These are phyloP conservation scores for Scaptomyza montana DNA, from an alignment of 1,140 invertebrate species.

Conservation along the genomic window DNA sequence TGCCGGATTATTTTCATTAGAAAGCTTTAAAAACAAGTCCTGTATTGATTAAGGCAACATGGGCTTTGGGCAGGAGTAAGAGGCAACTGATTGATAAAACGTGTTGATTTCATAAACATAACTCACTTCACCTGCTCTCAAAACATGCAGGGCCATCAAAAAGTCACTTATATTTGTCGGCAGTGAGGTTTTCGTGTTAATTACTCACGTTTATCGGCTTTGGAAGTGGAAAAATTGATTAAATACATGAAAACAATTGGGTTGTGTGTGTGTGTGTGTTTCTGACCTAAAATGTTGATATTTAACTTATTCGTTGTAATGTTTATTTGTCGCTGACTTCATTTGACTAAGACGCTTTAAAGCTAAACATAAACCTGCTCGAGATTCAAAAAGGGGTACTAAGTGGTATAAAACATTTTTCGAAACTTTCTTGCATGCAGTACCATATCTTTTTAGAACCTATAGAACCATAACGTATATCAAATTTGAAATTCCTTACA, in stretches of 20 bases:
- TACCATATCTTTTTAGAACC: too few species aligned
- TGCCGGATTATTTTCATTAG: not conserved
- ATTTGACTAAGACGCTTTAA: too few species aligned
- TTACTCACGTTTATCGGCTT: slow-evolving; percentile 10
- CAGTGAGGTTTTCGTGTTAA: slow-evolving; percentile 23
- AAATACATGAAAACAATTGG: slow-evolving; percentile 14
- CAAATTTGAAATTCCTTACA: too few species aligned
- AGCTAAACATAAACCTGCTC: too few species aligned
- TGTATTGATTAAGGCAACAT: not conserved
- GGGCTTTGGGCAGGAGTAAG: not conserved
- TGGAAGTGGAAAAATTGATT: slow-evolving; percentile 26
- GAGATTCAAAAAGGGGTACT: too few species aligned
- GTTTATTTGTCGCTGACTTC: too few species aligned
- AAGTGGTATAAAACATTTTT: too few species aligned
- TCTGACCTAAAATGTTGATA: not conserved
- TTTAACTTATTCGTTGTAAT: too few species aligned
- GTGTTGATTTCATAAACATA: slow-evolving; percentile 21
- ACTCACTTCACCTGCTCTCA: too few species aligned
- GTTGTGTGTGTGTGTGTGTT: not conserved
- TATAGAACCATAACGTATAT: too few species aligned
- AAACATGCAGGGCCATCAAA: slow-evolving; percentile 10
- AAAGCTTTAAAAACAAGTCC: too few species aligned
- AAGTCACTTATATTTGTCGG: not conserved
- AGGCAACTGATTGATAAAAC: slow-evolving; percentile 4
- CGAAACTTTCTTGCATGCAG: too few species aligned